Evolutionary conservation across 2,797 vertebrate species (phyloP).

Genomic region (Gadopsis marmoratus): DNA sequence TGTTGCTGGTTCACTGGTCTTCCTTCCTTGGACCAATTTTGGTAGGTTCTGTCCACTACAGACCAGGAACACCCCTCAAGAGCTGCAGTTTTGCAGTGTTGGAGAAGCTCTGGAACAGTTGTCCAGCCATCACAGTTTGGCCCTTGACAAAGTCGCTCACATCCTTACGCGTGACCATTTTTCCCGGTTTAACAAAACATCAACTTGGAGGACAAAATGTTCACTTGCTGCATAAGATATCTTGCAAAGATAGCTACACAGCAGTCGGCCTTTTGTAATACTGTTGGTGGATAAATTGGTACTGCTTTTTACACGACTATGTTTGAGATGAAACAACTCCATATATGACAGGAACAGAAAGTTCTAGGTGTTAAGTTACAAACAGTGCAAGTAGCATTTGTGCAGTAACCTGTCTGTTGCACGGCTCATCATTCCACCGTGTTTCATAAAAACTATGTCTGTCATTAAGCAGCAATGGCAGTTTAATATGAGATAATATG

Average conservation of each 20-base stretch:
- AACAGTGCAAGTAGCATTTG: neutral
- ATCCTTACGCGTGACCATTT: no score
- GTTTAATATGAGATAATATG: neutral
- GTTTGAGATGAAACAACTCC: neutral
- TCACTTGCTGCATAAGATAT: no score
- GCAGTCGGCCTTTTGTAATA: neutral
- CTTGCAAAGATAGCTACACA: neutral
- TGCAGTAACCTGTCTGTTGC: neutral
- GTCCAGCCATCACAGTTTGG: no score
- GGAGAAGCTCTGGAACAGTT: no score
- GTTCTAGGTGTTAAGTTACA: neutral
- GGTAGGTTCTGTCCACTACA: no score
- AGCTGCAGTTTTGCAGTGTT: no score
- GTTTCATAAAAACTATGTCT: neutral
- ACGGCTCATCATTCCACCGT: neutral
- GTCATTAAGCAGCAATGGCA: neutral
- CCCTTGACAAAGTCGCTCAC: no score
- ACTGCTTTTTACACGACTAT: neutral
- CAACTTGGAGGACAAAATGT: no score
- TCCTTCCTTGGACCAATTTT: no score
- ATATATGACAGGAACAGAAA: neutral
- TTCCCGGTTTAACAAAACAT: no score
- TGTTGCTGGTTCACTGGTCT: no score
- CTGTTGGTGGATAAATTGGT: neutral
- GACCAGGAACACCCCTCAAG: no score